These are phyloP conservation scores for Hemicrepidius hirtus DNA, from an alignment of 2,888 invertebrate species.

Conservation along the genomic window DNA sequence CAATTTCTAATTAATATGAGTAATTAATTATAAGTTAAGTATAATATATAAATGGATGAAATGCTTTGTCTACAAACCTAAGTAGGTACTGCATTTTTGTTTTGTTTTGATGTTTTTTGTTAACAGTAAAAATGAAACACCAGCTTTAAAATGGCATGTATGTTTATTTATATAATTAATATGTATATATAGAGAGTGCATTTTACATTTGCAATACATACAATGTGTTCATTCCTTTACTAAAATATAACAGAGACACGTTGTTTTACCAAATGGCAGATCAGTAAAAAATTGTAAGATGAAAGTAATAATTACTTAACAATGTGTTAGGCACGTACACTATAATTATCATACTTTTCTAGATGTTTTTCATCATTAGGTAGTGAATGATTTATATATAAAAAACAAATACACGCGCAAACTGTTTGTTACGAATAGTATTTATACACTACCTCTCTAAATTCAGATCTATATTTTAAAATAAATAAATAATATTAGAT, in stretches of 20 bases:
- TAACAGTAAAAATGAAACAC: conserved; percentile 1
- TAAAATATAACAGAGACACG: conserved; percentile 57
- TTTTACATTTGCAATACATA: conserved; percentile 72
- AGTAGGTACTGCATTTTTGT: no score
- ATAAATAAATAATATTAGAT: background rate
- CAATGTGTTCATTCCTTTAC: conserved; percentile 67
- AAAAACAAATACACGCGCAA: conserved; percentile 21
- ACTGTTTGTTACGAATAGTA: conserved; percentile 3
- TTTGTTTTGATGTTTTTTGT: no score
- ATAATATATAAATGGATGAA: no score
- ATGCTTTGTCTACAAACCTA: no score
- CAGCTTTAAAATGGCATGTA: conserved; percentile 66
- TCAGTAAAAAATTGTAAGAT: conserved; percentile 48
- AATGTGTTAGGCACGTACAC: conserved; percentile 52
- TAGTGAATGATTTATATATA: conserved; percentile 30
- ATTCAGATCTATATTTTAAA: conserved; percentile 34
- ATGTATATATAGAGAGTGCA: conserved; percentile 68
- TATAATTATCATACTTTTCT: conserved; percentile 41
- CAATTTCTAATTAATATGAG: no score
- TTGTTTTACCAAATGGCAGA: conserved; percentile 45
- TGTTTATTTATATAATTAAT: conserved; percentile 69
- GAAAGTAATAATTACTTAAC: conserved; percentile 48
- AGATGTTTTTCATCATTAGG: conserved; percentile 37
- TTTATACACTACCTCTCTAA: conserved; percentile 38
- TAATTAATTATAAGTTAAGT: no score